Base-by-base conservation (phyloP, 2,888 invertebrate species). In the Nysson spinosus region DNA sequence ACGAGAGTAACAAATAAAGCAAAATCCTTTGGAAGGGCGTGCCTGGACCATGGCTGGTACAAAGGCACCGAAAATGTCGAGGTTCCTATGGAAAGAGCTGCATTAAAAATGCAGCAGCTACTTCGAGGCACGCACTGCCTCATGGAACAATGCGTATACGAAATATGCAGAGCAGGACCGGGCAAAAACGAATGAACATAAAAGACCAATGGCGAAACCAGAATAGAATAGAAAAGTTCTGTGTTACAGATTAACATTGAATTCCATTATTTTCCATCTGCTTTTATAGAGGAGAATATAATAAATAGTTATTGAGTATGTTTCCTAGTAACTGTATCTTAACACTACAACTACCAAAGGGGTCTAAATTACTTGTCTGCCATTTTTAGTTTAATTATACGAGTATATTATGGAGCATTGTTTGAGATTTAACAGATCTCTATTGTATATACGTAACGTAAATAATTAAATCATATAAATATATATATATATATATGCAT, bases 51-150 rank as follows among this genome's bases (percentile, higher is more conserved):
- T 16, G 42, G 30, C 35, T 52, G 40, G 19, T 39, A 49, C 63
- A 64, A 64, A 64, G 63, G 52, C 32, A 39, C 60, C 52, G 63
- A 60, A 54, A 61, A 50, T 54, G 44, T n/a, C 39, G 14, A 26
- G 34, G 9, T 17, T 30, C 7, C 46, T 24, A 14, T 50, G 11
- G 14, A 47, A 47, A 47, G 60, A 46, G 35, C 49, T 67, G 63
- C 72, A 74, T 75, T 75, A 75, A 72, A 74, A 74, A 75, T 74
- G 57, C 68, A 69, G 40, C 69, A 63, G 65, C 39, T 46, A 63
- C 49, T 56, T 24, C 39, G 54, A 30, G 39, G 39, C 30, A 26
- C 42, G 43, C 56, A 22, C 22, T 55, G 57, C 52, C 49, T 28
- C 39, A 49, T 19, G 64, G 64, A 67, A 75, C 73, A 73, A 73